Evolutionary conservation across 2,888 invertebrate species (phyloP).

Genomic region (Tenthredo scrophulariae): DNA sequence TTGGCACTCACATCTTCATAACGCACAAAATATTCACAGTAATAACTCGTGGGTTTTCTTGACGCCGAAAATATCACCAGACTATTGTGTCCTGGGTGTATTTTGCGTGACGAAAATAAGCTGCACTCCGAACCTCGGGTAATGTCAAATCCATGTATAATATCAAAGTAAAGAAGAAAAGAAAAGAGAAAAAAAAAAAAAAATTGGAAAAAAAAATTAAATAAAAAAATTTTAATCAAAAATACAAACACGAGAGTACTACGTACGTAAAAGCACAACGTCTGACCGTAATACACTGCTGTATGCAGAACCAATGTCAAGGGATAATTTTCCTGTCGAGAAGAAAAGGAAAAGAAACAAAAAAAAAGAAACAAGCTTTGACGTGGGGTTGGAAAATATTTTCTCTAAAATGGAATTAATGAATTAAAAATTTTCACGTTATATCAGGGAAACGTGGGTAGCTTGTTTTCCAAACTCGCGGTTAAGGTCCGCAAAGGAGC

Average conservation of each 20-base stretch:
- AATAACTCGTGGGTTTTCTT: neutral
- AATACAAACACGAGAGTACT: neutral
- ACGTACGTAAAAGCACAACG: neutral
- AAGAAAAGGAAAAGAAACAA: neutral
- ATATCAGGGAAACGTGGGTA: slow-evolving; percentile 20
- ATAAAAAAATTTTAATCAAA: neutral
- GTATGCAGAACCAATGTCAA: neutral
- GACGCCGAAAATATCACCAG: neutral
- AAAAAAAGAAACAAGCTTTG: neutral
- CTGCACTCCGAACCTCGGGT: neutral
- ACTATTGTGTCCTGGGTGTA: neutral
- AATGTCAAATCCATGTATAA: neutral
- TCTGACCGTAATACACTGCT: slow-evolving; percentile 11
- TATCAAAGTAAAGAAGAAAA: neutral
- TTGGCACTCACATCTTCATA: slow-evolving; percentile 39
- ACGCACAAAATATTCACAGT: slow-evolving; percentile 40
- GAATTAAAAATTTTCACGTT: neutral
- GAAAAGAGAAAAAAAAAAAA: neutral
- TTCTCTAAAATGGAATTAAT: neutral
- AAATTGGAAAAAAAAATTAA: neutral
- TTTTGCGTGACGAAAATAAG: neutral
- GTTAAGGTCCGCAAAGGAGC: neutral
- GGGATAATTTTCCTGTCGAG: slow-evolving; percentile 1
- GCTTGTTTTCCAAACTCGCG: slow-evolving; percentile 10
- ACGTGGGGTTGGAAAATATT: neutral